A percentile compares a stretch with the other conserved stretches of the same genome.
Conservation (phyloP, 2,113 vertebrate genomes). For the Dromas ardeola region DNA sequence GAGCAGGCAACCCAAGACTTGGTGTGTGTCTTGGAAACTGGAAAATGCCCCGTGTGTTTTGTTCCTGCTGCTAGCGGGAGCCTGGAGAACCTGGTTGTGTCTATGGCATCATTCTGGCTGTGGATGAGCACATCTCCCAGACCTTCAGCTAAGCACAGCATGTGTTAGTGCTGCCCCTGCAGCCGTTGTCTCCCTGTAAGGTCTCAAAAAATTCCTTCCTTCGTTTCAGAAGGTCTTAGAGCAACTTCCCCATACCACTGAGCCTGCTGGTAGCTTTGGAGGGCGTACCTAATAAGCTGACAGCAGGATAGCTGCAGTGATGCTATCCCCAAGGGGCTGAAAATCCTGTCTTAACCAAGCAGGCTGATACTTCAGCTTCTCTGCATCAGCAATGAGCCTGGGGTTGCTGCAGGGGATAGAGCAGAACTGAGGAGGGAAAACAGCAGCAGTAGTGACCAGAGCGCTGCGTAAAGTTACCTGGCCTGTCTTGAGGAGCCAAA, state of each 20-base stretch:
- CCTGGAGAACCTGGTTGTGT: background rate
- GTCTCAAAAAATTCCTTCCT: background rate
- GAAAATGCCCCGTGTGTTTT: background rate
- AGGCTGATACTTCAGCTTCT: background rate
- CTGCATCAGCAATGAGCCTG: background rate
- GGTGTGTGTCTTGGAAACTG: background rate
- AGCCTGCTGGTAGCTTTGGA: background rate
- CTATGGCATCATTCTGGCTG: background rate
- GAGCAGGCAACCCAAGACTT: background rate
- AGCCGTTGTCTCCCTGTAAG: background rate
- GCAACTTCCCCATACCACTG: background rate
- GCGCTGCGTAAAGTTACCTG: background rate
- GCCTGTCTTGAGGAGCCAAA: background rate
- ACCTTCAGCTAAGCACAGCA: background rate
- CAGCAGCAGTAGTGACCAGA: background rate
- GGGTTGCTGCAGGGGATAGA: background rate
- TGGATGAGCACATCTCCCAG: background rate
- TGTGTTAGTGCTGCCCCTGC: background rate
- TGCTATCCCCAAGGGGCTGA: background rate
- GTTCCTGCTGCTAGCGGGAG: background rate
- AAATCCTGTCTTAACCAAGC: background rate
- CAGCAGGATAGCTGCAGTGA: background rate
- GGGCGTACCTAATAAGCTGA: background rate
- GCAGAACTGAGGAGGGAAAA: background rate
- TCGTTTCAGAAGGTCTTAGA: background rate